Evolutionary conservation across 1,140 invertebrate genomes (phyloP).

Genomic region (silkworm (Bombyx mori)): DNA sequence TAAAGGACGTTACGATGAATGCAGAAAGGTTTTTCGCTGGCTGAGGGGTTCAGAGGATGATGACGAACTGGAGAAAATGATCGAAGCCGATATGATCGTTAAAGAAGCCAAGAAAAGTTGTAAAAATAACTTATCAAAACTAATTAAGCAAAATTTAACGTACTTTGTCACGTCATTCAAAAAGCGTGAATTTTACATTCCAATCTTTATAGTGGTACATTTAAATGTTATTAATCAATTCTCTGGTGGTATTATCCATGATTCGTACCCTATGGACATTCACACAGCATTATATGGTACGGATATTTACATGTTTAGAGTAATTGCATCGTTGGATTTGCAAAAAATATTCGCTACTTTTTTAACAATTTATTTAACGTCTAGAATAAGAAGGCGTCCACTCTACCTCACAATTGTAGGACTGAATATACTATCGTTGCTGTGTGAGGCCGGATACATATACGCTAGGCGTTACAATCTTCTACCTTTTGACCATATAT

Average conservation of each 20-base stretch:
- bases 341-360: conserved; percentile 37
- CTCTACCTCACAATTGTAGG: conserved; percentile 27
- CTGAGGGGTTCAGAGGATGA: conserved; percentile 14
- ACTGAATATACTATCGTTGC: conserved; percentile 25
- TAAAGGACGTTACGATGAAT: no score
- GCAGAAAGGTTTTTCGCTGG: no score
- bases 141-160: no score
- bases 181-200: no score
- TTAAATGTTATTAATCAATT: no score
- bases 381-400: conserved; percentile 31
- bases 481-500: conserved; percentile 28
- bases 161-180: no score
- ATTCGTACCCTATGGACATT: no score
- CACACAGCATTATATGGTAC: neutral
- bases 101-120: conserved; percentile 20
- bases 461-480: conserved; percentile 22
- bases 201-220: no score
- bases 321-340: conserved; percentile 30
- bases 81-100: conserved; percentile 25
- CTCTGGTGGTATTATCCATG: no score
- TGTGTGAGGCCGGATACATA: conserved; percentile 28
- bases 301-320: conserved; percentile 21
- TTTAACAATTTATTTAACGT: conserved; percentile 31
- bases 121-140: no score
- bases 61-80: conserved; percentile 32